A percentile compares a stretch with the other conserved stretches of the same genome.
phyloP scores from a whole-genome alignment of 2,888 invertebrate genomes.

The Anoplius nigerrimus region DNA sequence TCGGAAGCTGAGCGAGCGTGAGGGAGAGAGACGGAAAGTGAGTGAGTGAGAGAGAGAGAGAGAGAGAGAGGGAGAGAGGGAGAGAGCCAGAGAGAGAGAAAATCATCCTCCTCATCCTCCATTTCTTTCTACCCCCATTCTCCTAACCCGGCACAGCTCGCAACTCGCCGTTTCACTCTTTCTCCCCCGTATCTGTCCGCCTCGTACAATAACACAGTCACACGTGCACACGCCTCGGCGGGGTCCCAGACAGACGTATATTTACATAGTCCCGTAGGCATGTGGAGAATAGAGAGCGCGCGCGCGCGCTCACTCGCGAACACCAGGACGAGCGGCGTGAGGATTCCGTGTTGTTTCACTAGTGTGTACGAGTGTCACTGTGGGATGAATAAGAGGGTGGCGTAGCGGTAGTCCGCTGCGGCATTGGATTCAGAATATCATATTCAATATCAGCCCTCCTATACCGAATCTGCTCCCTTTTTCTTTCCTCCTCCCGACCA shows the following conservation, averaged over 20 bases:
- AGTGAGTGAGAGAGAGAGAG: background rate
- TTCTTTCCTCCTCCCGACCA: conserved; percentile 28
- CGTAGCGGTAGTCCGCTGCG: conserved; percentile 59
- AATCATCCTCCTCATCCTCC: too few species aligned
- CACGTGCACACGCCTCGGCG: too few species aligned
- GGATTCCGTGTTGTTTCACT: conserved; percentile 39
- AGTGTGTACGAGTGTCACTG: conserved; percentile 46
- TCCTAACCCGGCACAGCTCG: too few species aligned
- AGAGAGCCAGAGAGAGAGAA: background rate
- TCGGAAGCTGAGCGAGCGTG: conserved; percentile 33
- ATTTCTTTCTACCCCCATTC: too few species aligned
- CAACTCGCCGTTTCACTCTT: too few species aligned
- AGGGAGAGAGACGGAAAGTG: conserved; percentile 37
- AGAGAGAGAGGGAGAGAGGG: conserved; percentile 1
- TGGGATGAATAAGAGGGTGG: conserved; percentile 60
- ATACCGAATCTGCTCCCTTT: conserved; percentile 6
- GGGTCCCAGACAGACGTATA: too few species aligned
- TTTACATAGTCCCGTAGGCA: too few species aligned
- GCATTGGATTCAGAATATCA: conserved; percentile 65
- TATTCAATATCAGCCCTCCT: conserved; percentile 68
- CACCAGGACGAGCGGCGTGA: conserved; percentile 26
- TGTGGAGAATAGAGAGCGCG: too few species aligned
- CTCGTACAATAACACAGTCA: too few species aligned
- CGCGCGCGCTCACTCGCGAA: background rate
- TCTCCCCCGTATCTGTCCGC: too few species aligned